These are phyloP conservation scores for Procambarus virginalis DNA, from an alignment of 1,140 invertebrate species.

Conservation along the genomic window DNA sequence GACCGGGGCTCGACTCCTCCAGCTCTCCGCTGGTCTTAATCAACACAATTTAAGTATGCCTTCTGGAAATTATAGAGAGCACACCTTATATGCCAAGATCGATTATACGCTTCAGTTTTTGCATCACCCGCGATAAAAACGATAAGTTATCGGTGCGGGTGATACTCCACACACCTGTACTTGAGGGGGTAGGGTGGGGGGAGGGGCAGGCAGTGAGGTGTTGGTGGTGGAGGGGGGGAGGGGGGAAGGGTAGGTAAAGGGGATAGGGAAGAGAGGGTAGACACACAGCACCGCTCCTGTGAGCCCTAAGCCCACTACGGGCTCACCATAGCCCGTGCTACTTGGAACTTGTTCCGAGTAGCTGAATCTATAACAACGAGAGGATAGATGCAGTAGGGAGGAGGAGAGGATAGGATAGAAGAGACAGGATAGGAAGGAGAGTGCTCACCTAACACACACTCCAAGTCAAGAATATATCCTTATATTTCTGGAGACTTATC, in stretches of 20 bases:
- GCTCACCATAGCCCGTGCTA: too few relatives aligned
- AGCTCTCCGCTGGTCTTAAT: conserved; percentile 44
- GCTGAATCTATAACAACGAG: too few relatives aligned
- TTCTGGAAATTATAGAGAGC: conserved; percentile 51
- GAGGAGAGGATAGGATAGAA: too few relatives aligned
- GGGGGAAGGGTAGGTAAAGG: background rate
- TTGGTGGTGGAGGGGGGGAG: background rate
- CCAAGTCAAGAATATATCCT: too few relatives aligned
- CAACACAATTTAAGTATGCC: conserved; percentile 58
- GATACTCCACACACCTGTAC: conserved; percentile 31
- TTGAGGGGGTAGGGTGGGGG: background rate
- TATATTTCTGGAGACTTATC: too few relatives aligned
- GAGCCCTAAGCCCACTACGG: too few relatives aligned
- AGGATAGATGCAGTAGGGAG: too few relatives aligned
- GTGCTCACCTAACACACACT: too few relatives aligned
- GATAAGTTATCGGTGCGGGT: conserved; percentile 38
- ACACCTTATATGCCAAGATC: conserved; percentile 51
- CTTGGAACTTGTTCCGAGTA: too few relatives aligned
- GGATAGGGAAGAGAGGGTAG: too few relatives aligned
- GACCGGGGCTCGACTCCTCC: background rate
- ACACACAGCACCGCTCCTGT: too few relatives aligned
- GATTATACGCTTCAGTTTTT: conserved; percentile 52
- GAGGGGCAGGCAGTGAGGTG: background rate
- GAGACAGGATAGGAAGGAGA: too few relatives aligned
- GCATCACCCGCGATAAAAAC: conserved; percentile 11